Conservation (phyloP, 1,140 invertebrate genomes). For the Pseudoatta argentina region DNA sequence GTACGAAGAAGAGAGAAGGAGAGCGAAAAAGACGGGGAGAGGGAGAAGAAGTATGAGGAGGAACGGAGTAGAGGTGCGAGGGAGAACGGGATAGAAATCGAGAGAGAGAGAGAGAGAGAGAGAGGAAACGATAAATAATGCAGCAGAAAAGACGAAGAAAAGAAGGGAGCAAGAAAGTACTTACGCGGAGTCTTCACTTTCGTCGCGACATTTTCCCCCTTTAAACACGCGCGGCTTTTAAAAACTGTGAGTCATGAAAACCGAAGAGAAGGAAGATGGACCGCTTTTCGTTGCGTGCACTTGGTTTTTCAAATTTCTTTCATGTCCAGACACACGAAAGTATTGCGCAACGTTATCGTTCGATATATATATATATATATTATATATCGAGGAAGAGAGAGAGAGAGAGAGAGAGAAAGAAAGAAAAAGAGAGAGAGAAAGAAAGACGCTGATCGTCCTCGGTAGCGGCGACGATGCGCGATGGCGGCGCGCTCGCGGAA, state of each 20-base stretch:
- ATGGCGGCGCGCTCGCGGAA: constrained; percentile 62
- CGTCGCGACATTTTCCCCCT: constrained; percentile 20
- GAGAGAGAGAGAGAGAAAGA: background rate
- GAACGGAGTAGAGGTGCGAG: constrained; percentile 16
- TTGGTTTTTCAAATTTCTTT: constrained; percentile 9
- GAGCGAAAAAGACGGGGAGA: constrained; percentile 19
- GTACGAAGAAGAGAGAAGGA: constrained; percentile 51
- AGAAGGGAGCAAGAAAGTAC: constrained; percentile 12
- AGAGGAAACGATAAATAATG: constrained; percentile 57
- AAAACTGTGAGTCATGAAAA: constrained; percentile 31
- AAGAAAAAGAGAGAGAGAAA: background rate
- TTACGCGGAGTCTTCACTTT: constrained; percentile 21
- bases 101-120: constrained; percentile 31
- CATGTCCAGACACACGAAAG: background rate
- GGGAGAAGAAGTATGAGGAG: constrained; percentile 60
- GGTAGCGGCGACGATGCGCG: constrained; percentile 58
- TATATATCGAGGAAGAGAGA: constrained; percentile 23
- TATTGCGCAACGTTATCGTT: background rate
- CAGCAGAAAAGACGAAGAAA: constrained; percentile 37
- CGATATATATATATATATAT: background rate
- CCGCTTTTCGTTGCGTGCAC: background rate
- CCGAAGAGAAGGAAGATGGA: background rate
- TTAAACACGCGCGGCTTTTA: constrained; percentile 29
- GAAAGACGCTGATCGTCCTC: constrained; percentile 35
- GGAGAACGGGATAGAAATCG: background rate